Evolutionary conservation across 2,888 invertebrate genomes (phyloP).

Genomic region (Drosophila algonquin): DNA sequence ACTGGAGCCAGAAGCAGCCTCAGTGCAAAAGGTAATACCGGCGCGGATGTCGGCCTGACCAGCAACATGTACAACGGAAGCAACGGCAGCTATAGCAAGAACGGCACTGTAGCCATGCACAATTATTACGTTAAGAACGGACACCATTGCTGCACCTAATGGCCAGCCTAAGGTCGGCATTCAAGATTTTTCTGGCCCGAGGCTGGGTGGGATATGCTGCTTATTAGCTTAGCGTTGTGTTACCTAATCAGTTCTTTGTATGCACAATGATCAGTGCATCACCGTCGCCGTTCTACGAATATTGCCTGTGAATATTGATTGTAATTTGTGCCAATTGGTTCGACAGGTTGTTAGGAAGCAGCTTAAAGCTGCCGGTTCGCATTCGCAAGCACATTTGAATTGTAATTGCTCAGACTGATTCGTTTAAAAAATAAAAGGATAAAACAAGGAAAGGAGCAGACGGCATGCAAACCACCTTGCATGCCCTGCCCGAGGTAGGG

Average conservation of each 20-base stretch:
- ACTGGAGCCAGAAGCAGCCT: background rate
- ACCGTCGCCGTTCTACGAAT: background rate
- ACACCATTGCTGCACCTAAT: slow-evolving; percentile 84
- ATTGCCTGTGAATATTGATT: slow-evolving; percentile 19
- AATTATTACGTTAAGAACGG: slow-evolving; percentile 83
- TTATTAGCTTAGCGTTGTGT: slow-evolving; percentile 14
- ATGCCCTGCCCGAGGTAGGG: background rate
- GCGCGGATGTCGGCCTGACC: slow-evolving; percentile 1
- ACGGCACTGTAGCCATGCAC: slow-evolving; percentile 74
- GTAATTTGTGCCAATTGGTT: slow-evolving; percentile 33
- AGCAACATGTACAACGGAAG: slow-evolving; percentile 28
- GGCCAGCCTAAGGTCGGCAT: background rate
- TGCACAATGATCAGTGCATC: slow-evolving; percentile 18
- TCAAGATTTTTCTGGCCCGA: slow-evolving; percentile 6
- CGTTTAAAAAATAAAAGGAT: slow-evolving; percentile 45
- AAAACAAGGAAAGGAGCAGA: slow-evolving; percentile 5
- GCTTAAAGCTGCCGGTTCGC: slow-evolving; percentile 37
- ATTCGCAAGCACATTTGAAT: slow-evolving; percentile 53
- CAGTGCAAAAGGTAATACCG: background rate
- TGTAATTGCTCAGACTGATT: slow-evolving; percentile 79
- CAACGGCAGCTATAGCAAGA: slow-evolving; percentile 76
- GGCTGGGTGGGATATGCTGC: slow-evolving; percentile 4
- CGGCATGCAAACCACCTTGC: slow-evolving; percentile 11
- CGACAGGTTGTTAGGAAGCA: slow-evolving; percentile 48
- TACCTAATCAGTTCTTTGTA: slow-evolving; percentile 13